Conservation (phyloP, 2,888 invertebrate species). For the Hypercompe scribonia region DNA sequence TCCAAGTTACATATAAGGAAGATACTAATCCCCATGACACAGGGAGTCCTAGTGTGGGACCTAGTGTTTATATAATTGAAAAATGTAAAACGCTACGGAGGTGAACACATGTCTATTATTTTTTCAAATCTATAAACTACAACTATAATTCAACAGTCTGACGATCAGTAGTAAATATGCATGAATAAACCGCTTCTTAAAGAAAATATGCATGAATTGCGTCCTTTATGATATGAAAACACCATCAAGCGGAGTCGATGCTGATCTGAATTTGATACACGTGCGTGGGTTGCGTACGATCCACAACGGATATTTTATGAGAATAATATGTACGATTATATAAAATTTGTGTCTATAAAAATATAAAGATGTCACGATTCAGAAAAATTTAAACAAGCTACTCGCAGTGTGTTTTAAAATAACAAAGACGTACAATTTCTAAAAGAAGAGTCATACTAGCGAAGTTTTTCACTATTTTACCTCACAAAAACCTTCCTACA, state of each 20-base stretch:
- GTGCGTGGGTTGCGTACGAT: constrained; percentile 51
- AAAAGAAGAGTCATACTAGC: background rate
- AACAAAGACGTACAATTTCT: background rate
- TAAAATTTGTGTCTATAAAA: constrained; percentile 50
- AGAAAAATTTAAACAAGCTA: background rate
- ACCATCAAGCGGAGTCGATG: constrained; percentile 69
- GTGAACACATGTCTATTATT: background rate
- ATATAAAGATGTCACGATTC: constrained; percentile 11
- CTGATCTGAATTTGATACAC: constrained; percentile 79
- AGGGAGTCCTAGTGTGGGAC: too few relatives aligned
- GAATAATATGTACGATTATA: constrained; percentile 52
- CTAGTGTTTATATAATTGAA: too few relatives aligned
- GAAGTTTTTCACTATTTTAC: background rate
- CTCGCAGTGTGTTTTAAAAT: background rate
- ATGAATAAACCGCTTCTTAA: background rate
- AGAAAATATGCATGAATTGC: constrained; percentile 37
- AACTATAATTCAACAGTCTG: background rate
- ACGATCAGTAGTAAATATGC: background rate
- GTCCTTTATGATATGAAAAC: constrained; percentile 70
- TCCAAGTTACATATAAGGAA: too few relatives aligned
- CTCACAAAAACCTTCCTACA: too few relatives aligned
- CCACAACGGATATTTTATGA: constrained; percentile 53
- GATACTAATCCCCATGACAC: too few relatives aligned
- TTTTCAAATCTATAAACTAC: background rate
- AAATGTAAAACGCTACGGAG: background rate